Base-by-base conservation (phyloP, 1,140 invertebrate species). In the Callitettix versicolor region DNA sequence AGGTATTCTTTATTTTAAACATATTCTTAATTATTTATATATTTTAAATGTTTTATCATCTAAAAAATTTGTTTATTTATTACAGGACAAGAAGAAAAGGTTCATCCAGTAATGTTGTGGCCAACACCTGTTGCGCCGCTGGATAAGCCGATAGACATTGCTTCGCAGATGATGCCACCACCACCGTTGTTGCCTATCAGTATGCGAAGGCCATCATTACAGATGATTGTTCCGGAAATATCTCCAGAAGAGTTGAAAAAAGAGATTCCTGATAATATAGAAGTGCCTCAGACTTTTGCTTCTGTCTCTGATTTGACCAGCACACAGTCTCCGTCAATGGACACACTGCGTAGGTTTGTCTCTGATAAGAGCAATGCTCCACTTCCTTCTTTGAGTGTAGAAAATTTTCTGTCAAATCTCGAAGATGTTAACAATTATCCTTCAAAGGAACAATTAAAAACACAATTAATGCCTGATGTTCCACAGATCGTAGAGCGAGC, bases 331-430 rank as follows among this genome's bases (percentile, higher is more conserved):
- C 60, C 63, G 3, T 60, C 60, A 11, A 55, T 63, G 54, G 62
- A 60, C 12, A 69, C 71, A 9, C 58, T 73, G n/a, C 66, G 65
- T 33, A 64, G 64, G 46, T 71, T 73, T 58, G 69, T 70, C 5
- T 64, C 69, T 18, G 64, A 61, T 6, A 21, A 46, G 43, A 56
- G 18, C 21, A 54, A 34, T 18, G 68, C 62, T 6, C 70, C 77
- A 6, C 60, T 81, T 3, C 76, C 77, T 0, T 67, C 76, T 0
- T 73, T 79, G 61, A 78, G 78, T 68, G 69, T 79, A 17, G 79
- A 79, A 56, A 79, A 74, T 59, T 81, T 74, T 62, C 65, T 81
- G 2, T 78, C 76, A 34, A 73, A 76, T n/a, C 72, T 77, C 15
- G 75, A 76, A 17, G 52, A 44, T 30, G 40, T 24, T 21, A 24